Base-by-base conservation (phyloP, 2,888 invertebrate species). In the Meteorus colon region DNA sequence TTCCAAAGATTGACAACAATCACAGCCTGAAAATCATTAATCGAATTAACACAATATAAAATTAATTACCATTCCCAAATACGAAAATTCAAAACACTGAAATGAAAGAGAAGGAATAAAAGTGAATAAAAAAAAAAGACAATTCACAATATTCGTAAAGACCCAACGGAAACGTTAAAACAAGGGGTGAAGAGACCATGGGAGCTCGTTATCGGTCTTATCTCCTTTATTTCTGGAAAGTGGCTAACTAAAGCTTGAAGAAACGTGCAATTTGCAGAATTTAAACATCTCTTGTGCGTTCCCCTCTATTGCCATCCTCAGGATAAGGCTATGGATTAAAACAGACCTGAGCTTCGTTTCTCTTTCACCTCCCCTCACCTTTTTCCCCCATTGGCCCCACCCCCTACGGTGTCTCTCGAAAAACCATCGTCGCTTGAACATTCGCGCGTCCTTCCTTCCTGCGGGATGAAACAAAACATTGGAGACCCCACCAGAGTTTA, bases 391-490 rank as follows among this genome's bases (percentile, higher is more conserved):
- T 76, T 62, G 62, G 41, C 37, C 29, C 74, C 68, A 76, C 48
- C 48, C 48, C n/a, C 6, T n/a, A n/a, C 6, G n/a, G 55, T 55
- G 8, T 55, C 55, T n/a, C 55, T 19, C 55, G 55, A 55, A 55
- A 55, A 55, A 55, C 55, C 19, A 55, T 73, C 78, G 73, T 51
- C 75, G 37, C 63, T 48, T 1, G 51, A 51, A 65, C 65, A 31
- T 48, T 65, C 51, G 27, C 65, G 63, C 48, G 34, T 74, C 69
- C 85, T 81, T 85, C 86, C 88, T 89, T 88, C 89, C 88, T 88
- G 87, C 85, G 84, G 88, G 88, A 88, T 89, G 88, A 89, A 89
- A 89, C 89, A 89, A 89, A 89, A 89, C 89, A 89, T 85, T 84
- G 84, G 85, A 24, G 24, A 73, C 84, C 84, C 82, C 84, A 63